phyloP scores from a whole-genome alignment of 2,113 vertebrate genomes.

The Antechinus flavipes region DNA sequence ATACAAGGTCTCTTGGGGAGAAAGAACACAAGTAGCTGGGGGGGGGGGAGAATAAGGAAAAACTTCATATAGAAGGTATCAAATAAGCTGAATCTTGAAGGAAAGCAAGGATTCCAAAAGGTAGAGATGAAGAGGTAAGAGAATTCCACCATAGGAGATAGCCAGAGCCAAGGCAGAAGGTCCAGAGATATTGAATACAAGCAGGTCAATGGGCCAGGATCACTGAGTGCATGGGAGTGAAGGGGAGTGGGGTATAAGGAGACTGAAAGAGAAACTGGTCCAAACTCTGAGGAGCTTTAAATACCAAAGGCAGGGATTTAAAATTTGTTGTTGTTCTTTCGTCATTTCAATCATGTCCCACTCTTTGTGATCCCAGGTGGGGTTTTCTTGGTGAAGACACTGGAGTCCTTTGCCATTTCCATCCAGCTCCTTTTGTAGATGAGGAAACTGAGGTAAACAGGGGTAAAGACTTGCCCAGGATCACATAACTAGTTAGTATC shows the following conservation, averaged over 20 bases:
- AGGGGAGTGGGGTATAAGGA: background rate
- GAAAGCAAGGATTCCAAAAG: no score
- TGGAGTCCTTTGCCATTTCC: background rate
- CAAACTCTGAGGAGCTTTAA: background rate
- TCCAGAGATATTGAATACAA: background rate
- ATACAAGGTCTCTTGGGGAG: no score
- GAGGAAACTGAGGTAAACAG: background rate
- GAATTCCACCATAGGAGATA: no score
- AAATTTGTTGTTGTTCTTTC: background rate
- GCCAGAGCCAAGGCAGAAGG: no score
- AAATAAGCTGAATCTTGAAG: no score
- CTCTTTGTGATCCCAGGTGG: background rate
- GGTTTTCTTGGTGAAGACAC: background rate
- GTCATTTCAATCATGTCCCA: background rate
- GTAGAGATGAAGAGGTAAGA: no score
- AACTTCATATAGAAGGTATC: no score
- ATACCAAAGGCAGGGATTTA: background rate
- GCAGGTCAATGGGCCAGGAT: background rate
- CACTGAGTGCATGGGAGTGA: background rate
- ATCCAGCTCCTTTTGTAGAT: background rate
- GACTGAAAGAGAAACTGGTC: background rate
- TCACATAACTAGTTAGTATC: background rate
- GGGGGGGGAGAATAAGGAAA: no score
- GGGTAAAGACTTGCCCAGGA: background rate
- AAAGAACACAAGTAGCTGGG: no score